These are phyloP conservation scores for Amiota mariae DNA, from an alignment of 2,888 invertebrate genomes.

Conservation along the genomic window DNA sequence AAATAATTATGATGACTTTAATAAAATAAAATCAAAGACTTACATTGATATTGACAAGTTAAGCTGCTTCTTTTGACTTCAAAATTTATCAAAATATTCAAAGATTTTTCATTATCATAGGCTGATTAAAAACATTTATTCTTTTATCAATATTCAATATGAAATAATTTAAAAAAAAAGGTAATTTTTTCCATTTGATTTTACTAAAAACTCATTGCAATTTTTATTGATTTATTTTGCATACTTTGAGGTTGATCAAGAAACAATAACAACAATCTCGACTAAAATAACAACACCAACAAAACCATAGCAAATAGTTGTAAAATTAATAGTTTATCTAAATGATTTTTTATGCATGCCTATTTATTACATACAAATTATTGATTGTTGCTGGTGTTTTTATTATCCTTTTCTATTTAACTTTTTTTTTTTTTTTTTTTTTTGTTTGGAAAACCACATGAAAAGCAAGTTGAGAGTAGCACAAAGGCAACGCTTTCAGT, in stretches of 20 bases:
- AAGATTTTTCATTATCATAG: too few species aligned
- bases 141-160: too few species aligned
- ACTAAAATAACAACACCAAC: too few species aligned
- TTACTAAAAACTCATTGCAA: neutral
- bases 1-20: too few species aligned
- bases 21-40: too few species aligned
- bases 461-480: conserved; percentile 6
- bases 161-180: too few species aligned
- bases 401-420: neutral
- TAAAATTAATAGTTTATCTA: conserved; percentile 2
- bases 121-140: too few species aligned
- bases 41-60: too few species aligned
- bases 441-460: neutral
- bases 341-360: neutral
- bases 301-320: neutral
- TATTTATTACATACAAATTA: neutral
- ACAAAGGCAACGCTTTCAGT: conserved; percentile 5
- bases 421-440: neutral
- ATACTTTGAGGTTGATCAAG: conserved; percentile 2
- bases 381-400: neutral
- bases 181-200: neutral
- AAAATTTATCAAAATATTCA: too few species aligned
- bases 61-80: too few species aligned
- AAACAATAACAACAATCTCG: neutral
- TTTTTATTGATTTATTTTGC: conserved; percentile 8